phyloP scores from a whole-genome alignment of 2,888 invertebrate species.

The Cerceris rybyensis region DNA sequence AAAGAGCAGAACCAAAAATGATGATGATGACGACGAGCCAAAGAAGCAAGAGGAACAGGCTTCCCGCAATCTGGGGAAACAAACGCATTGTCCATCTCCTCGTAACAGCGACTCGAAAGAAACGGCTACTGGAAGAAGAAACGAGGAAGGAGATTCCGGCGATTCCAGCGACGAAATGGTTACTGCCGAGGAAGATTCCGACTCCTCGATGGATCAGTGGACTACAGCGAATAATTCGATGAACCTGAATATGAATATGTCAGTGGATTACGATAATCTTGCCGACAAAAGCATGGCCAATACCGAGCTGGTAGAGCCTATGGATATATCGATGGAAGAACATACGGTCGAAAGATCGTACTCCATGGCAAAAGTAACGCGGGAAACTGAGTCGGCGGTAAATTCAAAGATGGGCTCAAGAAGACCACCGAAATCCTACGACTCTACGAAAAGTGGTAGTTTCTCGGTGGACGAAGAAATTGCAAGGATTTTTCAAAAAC shows the following conservation, averaged over 20 bases:
- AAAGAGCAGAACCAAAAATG: neutral
- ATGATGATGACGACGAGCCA: neutral
- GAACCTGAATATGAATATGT: slow-evolving; percentile 5
- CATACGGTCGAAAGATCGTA: neutral
- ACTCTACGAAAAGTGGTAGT: neutral
- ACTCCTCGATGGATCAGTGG: slow-evolving; percentile 22
- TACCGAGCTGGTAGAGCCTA: slow-evolving; percentile 4
- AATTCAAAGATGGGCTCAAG: neutral
- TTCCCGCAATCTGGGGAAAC: neutral
- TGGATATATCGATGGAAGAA: slow-evolving; percentile 39
- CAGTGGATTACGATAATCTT: slow-evolving; percentile 1
- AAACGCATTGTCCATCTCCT: neutral
- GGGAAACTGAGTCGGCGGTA: neutral
- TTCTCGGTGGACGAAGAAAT: slow-evolving; percentile 43
- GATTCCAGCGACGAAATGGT: slow-evolving; percentile 26
- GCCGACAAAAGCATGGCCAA: slow-evolving; percentile 1
- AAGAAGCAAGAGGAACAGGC: neutral
- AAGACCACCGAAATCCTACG: neutral
- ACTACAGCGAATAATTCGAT: slow-evolving; percentile 15
- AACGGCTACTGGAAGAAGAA: neutral
- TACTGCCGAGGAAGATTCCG: slow-evolving; percentile 22
- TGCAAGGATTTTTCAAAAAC: slow-evolving; percentile 28
- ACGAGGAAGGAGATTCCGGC: neutral
- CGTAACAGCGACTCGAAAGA: neutral
- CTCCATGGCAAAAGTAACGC: neutral